Conservation (phyloP, 1,140 invertebrate genomes). For the Rhagoletis zephyria region DNA sequence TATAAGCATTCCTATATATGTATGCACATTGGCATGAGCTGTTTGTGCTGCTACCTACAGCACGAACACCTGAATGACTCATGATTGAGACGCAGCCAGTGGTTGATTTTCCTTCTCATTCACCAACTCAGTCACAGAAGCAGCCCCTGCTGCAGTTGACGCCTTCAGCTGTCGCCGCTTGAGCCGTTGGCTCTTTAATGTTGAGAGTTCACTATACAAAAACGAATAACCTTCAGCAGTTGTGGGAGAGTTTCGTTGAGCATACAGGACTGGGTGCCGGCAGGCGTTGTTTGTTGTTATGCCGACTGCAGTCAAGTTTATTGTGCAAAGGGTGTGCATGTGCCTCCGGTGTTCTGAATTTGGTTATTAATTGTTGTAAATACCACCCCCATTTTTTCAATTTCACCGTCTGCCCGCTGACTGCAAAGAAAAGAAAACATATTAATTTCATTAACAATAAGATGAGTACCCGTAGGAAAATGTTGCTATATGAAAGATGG, state of each 20-base stretch:
- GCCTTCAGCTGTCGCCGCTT: neutral
- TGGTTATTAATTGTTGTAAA: too few relatives aligned
- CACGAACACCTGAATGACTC: constrained; percentile 5
- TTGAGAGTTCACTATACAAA: neutral
- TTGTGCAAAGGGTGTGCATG: neutral
- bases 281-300: constrained; percentile 14
- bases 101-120: neutral
- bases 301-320: neutral
- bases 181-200: neutral
- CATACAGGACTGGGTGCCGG: neutral
- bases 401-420: neutral
- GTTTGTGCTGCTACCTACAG: neutral
- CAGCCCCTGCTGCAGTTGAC: neutral
- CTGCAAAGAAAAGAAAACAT: neutral
- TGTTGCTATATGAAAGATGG: too few relatives aligned
- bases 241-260: neutral
- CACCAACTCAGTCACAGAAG: neutral
- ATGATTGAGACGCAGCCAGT: neutral
- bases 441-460: neutral
- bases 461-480: neutral
- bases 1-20: neutral
- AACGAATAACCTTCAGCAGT: neutral
- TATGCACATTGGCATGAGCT: neutral
- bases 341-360: neutral
- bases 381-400: neutral